These are phyloP conservation scores for Priocnemis perturbator DNA, from an alignment of 2,888 invertebrate genomes.

Conservation along the genomic window DNA sequence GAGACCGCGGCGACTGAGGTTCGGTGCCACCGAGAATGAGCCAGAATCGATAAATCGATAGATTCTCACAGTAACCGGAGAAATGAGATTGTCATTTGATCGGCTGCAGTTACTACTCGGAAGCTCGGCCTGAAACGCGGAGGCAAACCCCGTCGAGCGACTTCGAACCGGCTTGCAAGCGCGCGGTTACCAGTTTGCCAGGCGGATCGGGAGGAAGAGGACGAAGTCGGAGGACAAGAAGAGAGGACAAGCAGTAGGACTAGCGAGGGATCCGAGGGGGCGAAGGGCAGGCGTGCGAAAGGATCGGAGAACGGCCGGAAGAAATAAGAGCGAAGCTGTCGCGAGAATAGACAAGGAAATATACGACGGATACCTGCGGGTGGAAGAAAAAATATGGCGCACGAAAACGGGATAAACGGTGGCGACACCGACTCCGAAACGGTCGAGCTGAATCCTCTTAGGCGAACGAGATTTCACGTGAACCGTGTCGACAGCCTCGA, in stretches of 20 bases:
- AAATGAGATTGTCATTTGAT: conserved; percentile 33
- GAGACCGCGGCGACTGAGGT: background rate
- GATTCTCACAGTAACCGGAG: conserved; percentile 24
- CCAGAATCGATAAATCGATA: conserved; percentile 31
- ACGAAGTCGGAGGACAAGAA: too few relatives aligned
- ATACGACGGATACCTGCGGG: background rate
- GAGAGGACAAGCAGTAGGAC: too few relatives aligned
- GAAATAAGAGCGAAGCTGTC: background rate
- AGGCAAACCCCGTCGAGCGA: conserved; percentile 2
- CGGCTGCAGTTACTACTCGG: conserved; percentile 13
- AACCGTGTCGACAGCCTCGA: conserved; percentile 79
- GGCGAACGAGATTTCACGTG: conserved; percentile 79
- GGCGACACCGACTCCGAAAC: conserved; percentile 62
- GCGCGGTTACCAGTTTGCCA: conserved; percentile 1
- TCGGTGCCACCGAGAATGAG: conserved; percentile 6
- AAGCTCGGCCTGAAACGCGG: too few relatives aligned
- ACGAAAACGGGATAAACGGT: conserved; percentile 64
- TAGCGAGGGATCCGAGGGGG: too few relatives aligned
- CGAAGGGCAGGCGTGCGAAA: too few relatives aligned
- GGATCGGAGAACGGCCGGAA: background rate
- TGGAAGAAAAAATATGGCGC: conserved; percentile 55
- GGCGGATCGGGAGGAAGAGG: background rate
- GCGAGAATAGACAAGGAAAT: background rate
- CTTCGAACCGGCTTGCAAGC: conserved; percentile 4
- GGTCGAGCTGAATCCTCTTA: conserved; percentile 72